Base-by-base conservation (phyloP, 2,888 invertebrate species). In the Dexiosoma caninum region DNA sequence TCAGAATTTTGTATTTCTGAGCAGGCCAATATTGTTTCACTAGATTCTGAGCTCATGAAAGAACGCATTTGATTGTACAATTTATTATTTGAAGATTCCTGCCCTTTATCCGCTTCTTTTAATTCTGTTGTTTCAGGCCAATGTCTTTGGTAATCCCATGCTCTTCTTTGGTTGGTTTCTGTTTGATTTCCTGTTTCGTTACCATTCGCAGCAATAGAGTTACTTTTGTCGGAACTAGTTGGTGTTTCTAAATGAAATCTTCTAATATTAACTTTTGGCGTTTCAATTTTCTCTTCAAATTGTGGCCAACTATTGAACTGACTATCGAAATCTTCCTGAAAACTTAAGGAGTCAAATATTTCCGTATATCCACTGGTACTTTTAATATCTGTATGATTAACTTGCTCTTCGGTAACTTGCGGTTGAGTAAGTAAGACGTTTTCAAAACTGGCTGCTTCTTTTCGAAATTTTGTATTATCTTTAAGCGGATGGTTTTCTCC, bases 241-340 rank as follows among this genome's bases (percentile, higher is more conserved):
- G 40, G 67, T 4, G 16, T 4, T 0, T 35, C 10, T 12, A 62
- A 30, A 32, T 62, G 30, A 40, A 64, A 55, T 55, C 21, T 77
- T 70, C 69, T 16, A 40, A 62, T 46, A 57, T 62, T 70, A 14
- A 77, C 69, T 64, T 70, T 55, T 9, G 77, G 77, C 0, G 55
- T 77, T 64, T 77, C 70, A 7, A 70, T 64, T 70, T 77, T 55
- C 44, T 77, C 77, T 8, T 62, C 55, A 57, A 64, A 70, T 40
- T 77, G 77, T 40, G 77, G 70, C 70, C 77, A 77, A 16, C 12
- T 55, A 6, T 0, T n/a, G 14, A 51, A 66, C n/a, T 75, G 66
- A 51, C 12, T 57, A 3, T 76, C 75, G 5, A 62, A 60, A 30
- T 62, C 62, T 21, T 75, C 66, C 19, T 5, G 9, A 2, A 44